Evolutionary conservation across 2,113 vertebrate species (phyloP).

Genomic region (Leptobrachium leishanense): DNA sequence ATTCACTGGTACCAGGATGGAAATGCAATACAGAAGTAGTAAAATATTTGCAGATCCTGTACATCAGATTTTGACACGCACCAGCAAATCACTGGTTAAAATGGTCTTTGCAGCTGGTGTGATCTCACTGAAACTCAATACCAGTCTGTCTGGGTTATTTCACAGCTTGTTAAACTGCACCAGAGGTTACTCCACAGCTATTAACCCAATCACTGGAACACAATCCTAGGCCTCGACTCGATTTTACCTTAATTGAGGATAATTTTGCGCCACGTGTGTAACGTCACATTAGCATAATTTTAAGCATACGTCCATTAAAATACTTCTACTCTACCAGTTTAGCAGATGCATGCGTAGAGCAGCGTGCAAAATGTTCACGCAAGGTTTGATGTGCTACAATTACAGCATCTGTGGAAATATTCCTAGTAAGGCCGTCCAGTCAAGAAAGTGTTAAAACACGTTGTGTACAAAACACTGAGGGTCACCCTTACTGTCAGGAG

Average conservation of each 20-base stretch:
- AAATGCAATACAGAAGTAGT: neutral
- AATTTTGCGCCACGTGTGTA: no score
- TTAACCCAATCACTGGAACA: conserved; percentile 7
- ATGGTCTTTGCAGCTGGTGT: conserved; percentile 22
- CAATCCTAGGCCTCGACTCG: no score
- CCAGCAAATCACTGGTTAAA: conserved; percentile 8
- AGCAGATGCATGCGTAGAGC: no score
- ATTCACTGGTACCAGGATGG: neutral
- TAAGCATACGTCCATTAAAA: no score
- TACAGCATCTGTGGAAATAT: no score
- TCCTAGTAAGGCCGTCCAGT: neutral
- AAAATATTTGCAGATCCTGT: no score
- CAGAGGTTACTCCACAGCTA: conserved; percentile 2
- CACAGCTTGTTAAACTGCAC: conserved; percentile 45
- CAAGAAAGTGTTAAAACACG: neutral
- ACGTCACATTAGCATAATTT: no score
- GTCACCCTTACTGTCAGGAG: neutral
- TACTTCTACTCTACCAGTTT: no score
- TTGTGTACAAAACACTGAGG: neutral
- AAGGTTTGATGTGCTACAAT: no score
- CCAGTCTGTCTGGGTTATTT: conserved; percentile 45
- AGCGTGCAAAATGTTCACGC: no score
- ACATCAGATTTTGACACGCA: neutral
- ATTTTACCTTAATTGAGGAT: no score
- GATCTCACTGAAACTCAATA: conserved; percentile 48